Evolutionary conservation across 2,888 invertebrate genomes (phyloP).

Genomic region (Cerastis rubricosa): DNA sequence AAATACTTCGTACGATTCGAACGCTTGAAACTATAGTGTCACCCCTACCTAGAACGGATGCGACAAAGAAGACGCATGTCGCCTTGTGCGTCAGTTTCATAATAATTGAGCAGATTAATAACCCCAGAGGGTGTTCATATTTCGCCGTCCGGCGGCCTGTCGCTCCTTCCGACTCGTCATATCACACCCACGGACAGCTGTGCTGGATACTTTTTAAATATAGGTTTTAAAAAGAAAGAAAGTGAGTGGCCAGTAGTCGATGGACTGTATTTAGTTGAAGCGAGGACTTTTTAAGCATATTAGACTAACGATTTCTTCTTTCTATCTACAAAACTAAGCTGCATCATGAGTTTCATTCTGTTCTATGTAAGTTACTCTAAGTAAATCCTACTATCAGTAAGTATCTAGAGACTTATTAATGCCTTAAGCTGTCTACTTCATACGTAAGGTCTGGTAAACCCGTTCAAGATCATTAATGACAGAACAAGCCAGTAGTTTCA

Average conservation of each 20-base stretch:
- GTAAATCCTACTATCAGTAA: background rate
- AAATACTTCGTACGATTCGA: background rate
- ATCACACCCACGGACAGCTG: conserved; percentile 66
- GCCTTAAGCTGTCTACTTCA: background rate
- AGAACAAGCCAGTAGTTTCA: background rate
- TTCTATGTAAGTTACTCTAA: background rate
- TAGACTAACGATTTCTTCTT: background rate
- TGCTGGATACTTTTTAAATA: conserved; percentile 53
- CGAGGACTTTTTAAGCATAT: background rate
- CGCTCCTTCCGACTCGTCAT: conserved; percentile 66
- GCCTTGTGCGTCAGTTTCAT: conserved; percentile 85
- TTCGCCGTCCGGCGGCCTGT: conserved; percentile 82
- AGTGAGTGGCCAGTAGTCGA: background rate
- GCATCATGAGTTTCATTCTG: background rate
- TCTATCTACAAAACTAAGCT: background rate
- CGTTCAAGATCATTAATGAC: background rate
- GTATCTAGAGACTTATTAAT: background rate
- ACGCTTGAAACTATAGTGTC: conserved; percentile 51
- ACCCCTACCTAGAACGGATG: conserved; percentile 85
- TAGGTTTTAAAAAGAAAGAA: conserved; percentile 46
- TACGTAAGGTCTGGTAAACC: background rate
- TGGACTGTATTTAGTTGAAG: conserved; percentile 5
- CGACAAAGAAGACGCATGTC: conserved; percentile 84
- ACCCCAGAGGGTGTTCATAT: conserved; percentile 85
- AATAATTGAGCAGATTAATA: conserved; percentile 89